phyloP scores from a whole-genome alignment of 30 jellyfish, hydroid and myxozoan species.

The Aurelia aurita region DNA sequence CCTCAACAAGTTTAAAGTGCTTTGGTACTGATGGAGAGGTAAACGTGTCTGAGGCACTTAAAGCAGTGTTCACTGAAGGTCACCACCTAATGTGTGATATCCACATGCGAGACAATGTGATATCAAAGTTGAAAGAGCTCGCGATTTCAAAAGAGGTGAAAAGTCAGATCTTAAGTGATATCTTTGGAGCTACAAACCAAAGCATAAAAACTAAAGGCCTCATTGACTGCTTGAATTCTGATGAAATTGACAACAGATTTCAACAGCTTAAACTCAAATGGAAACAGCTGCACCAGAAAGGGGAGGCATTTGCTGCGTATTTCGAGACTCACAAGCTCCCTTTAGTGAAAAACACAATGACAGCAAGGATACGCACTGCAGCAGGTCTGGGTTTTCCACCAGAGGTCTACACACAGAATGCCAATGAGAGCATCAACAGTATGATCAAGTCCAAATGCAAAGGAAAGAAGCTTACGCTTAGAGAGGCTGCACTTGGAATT shows the following conservation, averaged over 20 bases:
- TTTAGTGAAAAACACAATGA: not conserved
- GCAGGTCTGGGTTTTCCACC: constrained; percentile 28
- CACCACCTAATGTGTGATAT: constrained; percentile 5
- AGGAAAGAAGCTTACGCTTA: constrained; percentile 19
- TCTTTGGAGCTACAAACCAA: not conserved
- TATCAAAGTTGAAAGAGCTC: not conserved
- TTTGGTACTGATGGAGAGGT: constrained; percentile 32
- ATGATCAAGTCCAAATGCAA: constrained; percentile 12
- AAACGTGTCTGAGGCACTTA: constrained; percentile 13
- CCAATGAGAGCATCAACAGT: constrained; percentile 17
- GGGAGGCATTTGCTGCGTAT: not conserved
- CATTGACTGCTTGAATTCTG: constrained; percentile 5
- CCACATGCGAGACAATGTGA: constrained; percentile 15
- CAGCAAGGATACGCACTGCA: constrained; percentile 4
- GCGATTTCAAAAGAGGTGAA: not conserved
- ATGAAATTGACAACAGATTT: not conserved
- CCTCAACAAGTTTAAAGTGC: not conserved
- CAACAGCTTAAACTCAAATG: not conserved
- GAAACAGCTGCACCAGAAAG: constrained; percentile 3
- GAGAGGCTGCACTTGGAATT: constrained; percentile 15
- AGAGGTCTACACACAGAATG: constrained; percentile 35
- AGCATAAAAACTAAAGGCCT: not conserved
- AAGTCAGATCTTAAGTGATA: not conserved
- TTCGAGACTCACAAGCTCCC: constrained; percentile 11
- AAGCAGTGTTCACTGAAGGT: constrained; percentile 7